A percentile compares a stretch with the other conserved stretches of the same genome.
phyloP scores from a whole-genome alignment of 2,797 vertebrate genomes.

The Carcharodon carcharias region DNA sequence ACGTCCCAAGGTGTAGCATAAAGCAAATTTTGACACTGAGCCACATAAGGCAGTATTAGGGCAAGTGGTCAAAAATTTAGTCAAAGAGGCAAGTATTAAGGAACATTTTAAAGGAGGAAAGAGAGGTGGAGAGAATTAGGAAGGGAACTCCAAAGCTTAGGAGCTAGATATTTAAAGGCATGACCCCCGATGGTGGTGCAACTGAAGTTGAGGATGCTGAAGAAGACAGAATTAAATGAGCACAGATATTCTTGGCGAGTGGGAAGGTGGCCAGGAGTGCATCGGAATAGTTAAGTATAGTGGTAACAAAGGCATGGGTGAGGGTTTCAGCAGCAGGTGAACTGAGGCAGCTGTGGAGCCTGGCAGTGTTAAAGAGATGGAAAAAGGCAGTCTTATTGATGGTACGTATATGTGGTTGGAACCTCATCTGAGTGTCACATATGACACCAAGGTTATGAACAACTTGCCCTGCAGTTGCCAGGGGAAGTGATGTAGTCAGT shows the following conservation, averaged over 20 bases:
- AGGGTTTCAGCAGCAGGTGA: not conserved
- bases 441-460: not conserved
- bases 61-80: not conserved
- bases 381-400: not conserved
- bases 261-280: not conserved
- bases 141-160: not conserved
- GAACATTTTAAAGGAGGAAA: not conserved
- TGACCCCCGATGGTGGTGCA: not conserved
- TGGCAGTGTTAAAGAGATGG: not conserved
- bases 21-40: not conserved
- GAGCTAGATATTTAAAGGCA: not conserved
- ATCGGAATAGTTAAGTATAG: not conserved
- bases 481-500: no score
- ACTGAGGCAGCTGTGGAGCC: not conserved
- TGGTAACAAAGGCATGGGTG: not conserved
- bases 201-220: not conserved
- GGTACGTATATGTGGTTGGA: not conserved
- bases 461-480: not conserved
- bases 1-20: not conserved
- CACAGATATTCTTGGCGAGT: not conserved
- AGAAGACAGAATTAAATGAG: not conserved
- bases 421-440: not conserved
- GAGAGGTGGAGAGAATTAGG: not conserved
- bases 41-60: not conserved
- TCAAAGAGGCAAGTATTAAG: not conserved